Evolutionary conservation across 2,113 vertebrate genomes (phyloP).

Genomic region (Orcinus orca): DNA sequence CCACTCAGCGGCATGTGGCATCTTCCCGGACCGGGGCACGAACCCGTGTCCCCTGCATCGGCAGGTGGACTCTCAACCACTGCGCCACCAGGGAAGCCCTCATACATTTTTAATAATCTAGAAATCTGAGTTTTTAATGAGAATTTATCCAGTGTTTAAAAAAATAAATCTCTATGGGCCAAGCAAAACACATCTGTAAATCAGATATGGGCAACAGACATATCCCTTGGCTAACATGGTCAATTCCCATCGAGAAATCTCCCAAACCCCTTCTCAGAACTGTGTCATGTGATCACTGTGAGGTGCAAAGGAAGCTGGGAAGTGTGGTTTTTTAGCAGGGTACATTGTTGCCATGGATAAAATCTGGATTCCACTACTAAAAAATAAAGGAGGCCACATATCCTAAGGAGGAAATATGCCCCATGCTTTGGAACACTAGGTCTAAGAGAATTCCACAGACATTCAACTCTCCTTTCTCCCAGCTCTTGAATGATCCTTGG

Average conservation of each 20-base stretch:
- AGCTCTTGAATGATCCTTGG: not conserved
- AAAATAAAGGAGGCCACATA: not conserved
- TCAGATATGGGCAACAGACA: not conserved
- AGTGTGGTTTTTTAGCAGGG: not conserved
- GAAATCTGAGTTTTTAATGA: not conserved
- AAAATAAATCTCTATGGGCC: not conserved
- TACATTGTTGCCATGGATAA: not conserved
- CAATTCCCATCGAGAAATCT: not conserved
- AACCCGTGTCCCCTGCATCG: no score
- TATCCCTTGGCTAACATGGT: not conserved
- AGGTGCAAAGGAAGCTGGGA: not conserved
- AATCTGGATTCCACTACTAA: not conserved
- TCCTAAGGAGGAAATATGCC: not conserved
- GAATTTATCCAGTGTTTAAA: not conserved
- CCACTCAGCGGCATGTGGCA: no score
- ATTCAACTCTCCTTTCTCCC: not conserved
- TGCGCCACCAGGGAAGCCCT: not conserved
- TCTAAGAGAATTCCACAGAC: conserved; percentile 13
- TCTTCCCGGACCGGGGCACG: no score
- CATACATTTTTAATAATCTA: not conserved
- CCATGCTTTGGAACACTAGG: not conserved
- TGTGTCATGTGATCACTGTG: not conserved
- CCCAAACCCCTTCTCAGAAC: not conserved
- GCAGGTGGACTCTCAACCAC: no score
- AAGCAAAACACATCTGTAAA: not conserved